A percentile compares a stretch with the other conserved stretches of the same genome.
Conservation (phyloP, 23 tunicate species). For the Clavelina lepadiformis region DNA sequence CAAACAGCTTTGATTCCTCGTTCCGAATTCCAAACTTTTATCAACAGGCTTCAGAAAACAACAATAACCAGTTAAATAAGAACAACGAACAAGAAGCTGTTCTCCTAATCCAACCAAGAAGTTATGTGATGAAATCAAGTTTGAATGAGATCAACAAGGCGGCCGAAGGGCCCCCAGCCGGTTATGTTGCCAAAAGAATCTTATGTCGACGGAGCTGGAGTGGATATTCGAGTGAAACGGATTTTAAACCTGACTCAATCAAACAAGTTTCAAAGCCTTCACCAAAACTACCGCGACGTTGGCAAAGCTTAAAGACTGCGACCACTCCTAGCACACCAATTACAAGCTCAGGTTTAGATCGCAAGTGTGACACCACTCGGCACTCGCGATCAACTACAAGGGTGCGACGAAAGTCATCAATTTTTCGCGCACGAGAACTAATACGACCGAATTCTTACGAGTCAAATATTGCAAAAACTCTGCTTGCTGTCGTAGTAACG, state of each 20-base stretch:
- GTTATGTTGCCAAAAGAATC: conserved; percentile 36
- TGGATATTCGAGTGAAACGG: conserved; percentile 15
- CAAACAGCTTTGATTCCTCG: conserved; percentile 20
- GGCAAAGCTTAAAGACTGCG: background rate
- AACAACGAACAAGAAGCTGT: background rate
- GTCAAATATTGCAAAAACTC: conserved; percentile 76
- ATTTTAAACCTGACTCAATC: background rate
- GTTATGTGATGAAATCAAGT: background rate
- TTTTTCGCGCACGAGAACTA: conserved; percentile 61
- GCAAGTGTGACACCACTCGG: conserved; percentile 18
- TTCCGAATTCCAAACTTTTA: background rate
- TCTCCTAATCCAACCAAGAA: too few relatives aligned
- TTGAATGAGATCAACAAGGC: background rate
- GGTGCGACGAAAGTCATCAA: conserved; percentile 51
- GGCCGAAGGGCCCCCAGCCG: conserved; percentile 2
- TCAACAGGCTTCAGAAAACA: too few relatives aligned
- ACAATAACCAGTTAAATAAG: background rate
- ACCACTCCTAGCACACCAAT: background rate
- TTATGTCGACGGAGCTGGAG: conserved; percentile 63
- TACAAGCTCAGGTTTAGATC: background rate
- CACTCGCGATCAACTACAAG: conserved; percentile 22
- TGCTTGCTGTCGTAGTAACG: conserved; percentile 63
- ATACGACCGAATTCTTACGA: conserved; percentile 56
- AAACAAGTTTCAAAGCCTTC: conserved; percentile 5
- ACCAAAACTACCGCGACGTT: background rate